Percentiles rank a stretch among this genome's conserved stretches.
Evolutionary conservation across 1,140 invertebrate species (phyloP).

Genomic region (Patella vulgata): DNA sequence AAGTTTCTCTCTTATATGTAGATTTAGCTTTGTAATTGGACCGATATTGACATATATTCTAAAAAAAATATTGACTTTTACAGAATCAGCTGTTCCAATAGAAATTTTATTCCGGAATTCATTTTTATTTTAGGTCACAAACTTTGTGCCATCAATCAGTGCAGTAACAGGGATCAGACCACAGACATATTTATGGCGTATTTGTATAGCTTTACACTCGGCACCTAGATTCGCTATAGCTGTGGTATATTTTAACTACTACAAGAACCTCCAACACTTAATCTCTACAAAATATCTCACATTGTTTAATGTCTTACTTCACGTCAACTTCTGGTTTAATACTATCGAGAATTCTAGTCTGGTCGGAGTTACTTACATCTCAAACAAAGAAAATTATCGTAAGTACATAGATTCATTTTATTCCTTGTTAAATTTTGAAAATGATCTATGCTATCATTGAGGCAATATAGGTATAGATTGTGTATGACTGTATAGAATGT

Average conservation of each 20-base stretch:
- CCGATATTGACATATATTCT: too few relatives aligned
- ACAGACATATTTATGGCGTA: constrained; percentile 90
- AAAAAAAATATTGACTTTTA: too few relatives aligned
- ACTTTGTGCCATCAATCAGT: constrained; percentile 93
- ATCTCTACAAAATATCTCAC: constrained; percentile 48
- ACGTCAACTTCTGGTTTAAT: constrained; percentile 85
- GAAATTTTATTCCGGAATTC: too few relatives aligned
- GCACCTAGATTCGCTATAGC: constrained; percentile 85
- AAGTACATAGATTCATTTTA: constrained; percentile 70
- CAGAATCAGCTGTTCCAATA: too few relatives aligned
- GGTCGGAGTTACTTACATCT: constrained; percentile 90
- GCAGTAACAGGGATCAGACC: constrained; percentile 93
- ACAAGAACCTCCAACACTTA: constrained; percentile 65
- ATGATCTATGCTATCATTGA: too few relatives aligned
- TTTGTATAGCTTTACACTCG: constrained; percentile 89
- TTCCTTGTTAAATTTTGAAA: too few relatives aligned
- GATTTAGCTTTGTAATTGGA: too few relatives aligned
- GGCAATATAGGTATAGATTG: too few relatives aligned
- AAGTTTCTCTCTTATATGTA: too few relatives aligned
- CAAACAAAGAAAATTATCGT: constrained; percentile 95
- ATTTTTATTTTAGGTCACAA: constrained; percentile 78
- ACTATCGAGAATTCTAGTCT: constrained; percentile 84
- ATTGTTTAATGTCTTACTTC: constrained; percentile 73
- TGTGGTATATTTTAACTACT: constrained; percentile 77
- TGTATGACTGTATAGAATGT: too few relatives aligned